phyloP scores from a whole-genome alignment of 2,888 invertebrate genomes.

The Eupeodes latifasciatus region DNA sequence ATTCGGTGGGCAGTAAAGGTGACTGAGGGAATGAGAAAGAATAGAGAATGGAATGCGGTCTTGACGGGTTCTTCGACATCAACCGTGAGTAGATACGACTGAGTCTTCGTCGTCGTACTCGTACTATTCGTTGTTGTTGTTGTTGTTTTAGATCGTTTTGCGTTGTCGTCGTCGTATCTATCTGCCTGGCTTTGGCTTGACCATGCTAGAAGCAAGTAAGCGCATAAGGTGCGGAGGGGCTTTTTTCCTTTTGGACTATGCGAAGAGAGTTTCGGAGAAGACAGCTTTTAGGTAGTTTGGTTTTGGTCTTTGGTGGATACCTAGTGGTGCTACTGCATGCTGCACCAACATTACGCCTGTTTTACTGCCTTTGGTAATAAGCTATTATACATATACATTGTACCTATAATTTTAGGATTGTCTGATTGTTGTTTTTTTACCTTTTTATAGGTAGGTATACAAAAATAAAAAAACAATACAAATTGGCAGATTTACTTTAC shows the following conservation, averaged over 20 bases:
- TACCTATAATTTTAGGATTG: not conserved
- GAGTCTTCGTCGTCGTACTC: slow-evolving; percentile 36
- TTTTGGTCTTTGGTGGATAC: no score
- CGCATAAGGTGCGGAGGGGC: not conserved
- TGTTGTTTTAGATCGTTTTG: slow-evolving; percentile 19
- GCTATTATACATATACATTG: slow-evolving; percentile 11
- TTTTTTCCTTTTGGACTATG: slow-evolving; percentile 12
- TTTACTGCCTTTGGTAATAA: slow-evolving; percentile 49
- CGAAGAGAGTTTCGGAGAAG: slow-evolving; percentile 20
- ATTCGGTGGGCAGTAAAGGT: slow-evolving; percentile 39
- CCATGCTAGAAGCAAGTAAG: not conserved
- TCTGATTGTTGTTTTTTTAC: slow-evolving; percentile 8
- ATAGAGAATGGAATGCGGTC: slow-evolving; percentile 75
- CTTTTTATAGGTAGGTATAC: slow-evolving; percentile 7
- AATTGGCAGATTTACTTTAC: slow-evolving; percentile 50
- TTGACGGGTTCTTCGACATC: slow-evolving; percentile 76
- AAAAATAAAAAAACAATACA: not conserved
- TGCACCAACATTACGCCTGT: slow-evolving; percentile 45
- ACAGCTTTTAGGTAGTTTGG: not conserved
- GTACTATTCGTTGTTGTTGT: slow-evolving; percentile 21
- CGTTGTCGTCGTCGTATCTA: slow-evolving; percentile 21
- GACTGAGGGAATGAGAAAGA: slow-evolving; percentile 51
- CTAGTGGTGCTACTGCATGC: slow-evolving; percentile 4
- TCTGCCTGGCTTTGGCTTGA: slow-evolving; percentile 8
- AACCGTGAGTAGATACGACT: slow-evolving; percentile 67